Evolutionary conservation across 2,888 invertebrate genomes (phyloP).

Genomic region (Lithosia quadra): DNA sequence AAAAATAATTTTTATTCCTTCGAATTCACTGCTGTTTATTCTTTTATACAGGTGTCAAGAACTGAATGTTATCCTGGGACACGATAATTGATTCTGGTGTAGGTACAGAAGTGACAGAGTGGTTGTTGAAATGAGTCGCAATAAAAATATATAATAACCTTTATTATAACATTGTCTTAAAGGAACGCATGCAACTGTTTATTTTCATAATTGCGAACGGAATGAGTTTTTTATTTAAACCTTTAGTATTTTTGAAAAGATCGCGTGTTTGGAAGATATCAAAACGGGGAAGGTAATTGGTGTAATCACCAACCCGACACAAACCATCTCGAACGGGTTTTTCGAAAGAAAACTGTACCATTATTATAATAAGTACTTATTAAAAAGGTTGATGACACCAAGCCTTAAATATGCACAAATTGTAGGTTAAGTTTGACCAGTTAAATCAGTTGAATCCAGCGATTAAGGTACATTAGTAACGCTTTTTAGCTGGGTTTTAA

Average conservation of each 20-base stretch:
- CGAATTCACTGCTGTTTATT: neutral
- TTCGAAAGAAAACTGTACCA: slow-evolving; percentile 42
- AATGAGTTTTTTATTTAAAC: slow-evolving; percentile 24
- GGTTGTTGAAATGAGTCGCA: neutral
- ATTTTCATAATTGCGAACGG: slow-evolving; percentile 19
- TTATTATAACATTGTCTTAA: neutral
- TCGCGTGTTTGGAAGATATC: slow-evolving; percentile 48
- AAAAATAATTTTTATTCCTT: no score
- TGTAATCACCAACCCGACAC: slow-evolving; percentile 38
- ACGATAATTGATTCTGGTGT: neutral
- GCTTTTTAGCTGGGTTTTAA: neutral
- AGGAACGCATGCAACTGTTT: slow-evolving; percentile 7
- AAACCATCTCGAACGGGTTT: slow-evolving; percentile 41
- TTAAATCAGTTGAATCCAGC: neutral
- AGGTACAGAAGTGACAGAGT: neutral
- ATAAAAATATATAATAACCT: neutral
- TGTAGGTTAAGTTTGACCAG: neutral
- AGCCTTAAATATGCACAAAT: slow-evolving; percentile 15
- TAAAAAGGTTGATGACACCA: slow-evolving; percentile 51
- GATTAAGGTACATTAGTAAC: slow-evolving; percentile 2
- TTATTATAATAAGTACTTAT: slow-evolving; percentile 50
- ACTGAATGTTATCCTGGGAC: neutral
- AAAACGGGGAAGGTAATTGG: slow-evolving; percentile 46
- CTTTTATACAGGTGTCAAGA: neutral
- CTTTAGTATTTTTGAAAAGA: slow-evolving; percentile 41